Conservation (phyloP, 2,113 vertebrate species). For the Amphiprion percula region DNA sequence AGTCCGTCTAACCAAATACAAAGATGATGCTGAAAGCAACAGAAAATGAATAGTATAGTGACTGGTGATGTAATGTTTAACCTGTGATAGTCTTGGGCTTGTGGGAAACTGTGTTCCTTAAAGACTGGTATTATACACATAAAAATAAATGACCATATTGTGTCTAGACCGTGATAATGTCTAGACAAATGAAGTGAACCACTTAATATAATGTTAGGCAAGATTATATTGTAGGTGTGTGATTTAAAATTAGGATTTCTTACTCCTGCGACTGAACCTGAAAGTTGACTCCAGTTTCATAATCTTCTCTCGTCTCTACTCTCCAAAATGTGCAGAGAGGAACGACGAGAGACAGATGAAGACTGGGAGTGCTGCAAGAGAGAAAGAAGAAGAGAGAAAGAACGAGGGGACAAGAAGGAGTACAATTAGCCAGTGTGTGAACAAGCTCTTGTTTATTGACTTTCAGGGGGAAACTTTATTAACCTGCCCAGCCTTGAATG, state of each 20-base stretch:
- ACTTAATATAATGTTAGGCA: neutral
- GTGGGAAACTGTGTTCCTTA: slow-evolving; percentile 13
- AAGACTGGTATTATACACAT: slow-evolving; percentile 23
- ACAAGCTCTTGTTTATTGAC: slow-evolving; percentile 87
- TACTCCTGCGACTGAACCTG: neutral
- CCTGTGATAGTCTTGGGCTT: neutral
- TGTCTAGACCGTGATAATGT: neutral
- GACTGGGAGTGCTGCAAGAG: slow-evolving; percentile 24
- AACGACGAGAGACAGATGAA: neutral
- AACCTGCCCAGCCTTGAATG: slow-evolving; percentile 84
- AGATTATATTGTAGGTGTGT: neutral
- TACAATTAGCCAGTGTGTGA: slow-evolving; percentile 86
- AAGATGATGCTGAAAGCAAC: slow-evolving; percentile 10
- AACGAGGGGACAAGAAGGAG: slow-evolving; percentile 35
- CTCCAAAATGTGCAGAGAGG: neutral
- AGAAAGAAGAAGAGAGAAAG: slow-evolving; percentile 24
- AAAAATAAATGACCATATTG: slow-evolving; percentile 28
- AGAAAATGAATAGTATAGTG: slow-evolving; percentile 1
- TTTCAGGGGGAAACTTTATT: slow-evolving; percentile 84
- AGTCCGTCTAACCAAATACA: slow-evolving; percentile 16
- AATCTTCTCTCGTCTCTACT: neutral
- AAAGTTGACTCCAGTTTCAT: neutral
- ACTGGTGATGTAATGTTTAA: slow-evolving; percentile 6
- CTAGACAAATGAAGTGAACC: slow-evolving; percentile 11
- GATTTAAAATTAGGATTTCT: slow-evolving; percentile 2